Base-by-base conservation (phyloP, 2,113 vertebrate genomes). In the Mandrillus leucophaeus region DNA sequence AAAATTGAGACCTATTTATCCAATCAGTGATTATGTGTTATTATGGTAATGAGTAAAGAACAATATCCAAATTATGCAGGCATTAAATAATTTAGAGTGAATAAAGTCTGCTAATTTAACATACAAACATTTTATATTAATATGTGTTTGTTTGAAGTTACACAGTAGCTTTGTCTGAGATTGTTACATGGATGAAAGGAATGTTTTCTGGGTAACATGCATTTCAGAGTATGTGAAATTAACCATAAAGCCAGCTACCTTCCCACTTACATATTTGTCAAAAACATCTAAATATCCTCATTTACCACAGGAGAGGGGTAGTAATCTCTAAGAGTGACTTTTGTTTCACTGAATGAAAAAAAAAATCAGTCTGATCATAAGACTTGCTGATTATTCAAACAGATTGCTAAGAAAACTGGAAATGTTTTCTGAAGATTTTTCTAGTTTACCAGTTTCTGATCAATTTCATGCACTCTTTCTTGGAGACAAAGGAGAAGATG, bases 21-120 rank as follows among this genome's bases (percentile, higher is more conserved):
- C 52, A 22, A 50, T 70, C 7, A 75, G 78, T 40, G 89, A 25
- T 40, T 45, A 79, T 83, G 52, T 64, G 48, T 64, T 91, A 88
- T 59, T 45, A 84, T 20, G 27, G 38, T 17, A 55, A 79, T 78
- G 20, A 76, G 78, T 8, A 38, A 75, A 93, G 35, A 83, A 83
- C 5, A 87, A 43, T 38, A 2, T 52, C 30, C 85, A 43, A 25
- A 40, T 94, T 16, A 14, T 25, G 27, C 27, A 88, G 72, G n/a
- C 35, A 17, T 90, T 93, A 83, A 72, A 35, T 78, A 16, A 66
- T 94, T 95, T 91, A 88, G 27, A 80, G 52, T 76, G 38, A 86
- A 35, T 59, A n/a, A 86, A 43, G 30, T n/a, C 48, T 82, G 38
- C n/a, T n/a, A 70, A 61, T 84, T 45, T 79, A 75, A 70, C 38